A percentile compares a stretch with the other conserved stretches of the same genome.
These are phyloP conservation scores for Gorsachius magnificus DNA, from an alignment of 2,797 vertebrate genomes.

Conservation along the genomic window DNA sequence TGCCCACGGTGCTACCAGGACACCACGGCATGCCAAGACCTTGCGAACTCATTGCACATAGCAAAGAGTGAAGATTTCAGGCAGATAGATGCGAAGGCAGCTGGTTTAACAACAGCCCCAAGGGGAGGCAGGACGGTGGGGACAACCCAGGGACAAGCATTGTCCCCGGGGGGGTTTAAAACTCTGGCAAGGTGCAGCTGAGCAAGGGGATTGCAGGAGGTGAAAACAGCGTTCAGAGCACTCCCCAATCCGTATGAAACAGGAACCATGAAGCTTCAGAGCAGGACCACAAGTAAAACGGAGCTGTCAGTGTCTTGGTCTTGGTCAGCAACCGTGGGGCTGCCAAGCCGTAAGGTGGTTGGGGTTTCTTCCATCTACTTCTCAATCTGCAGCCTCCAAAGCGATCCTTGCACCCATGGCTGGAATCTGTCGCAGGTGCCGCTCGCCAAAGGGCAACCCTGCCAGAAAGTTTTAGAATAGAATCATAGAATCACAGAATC, in stretches of 20 bases:
- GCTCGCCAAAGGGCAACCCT: too few relatives aligned
- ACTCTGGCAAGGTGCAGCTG: background rate
- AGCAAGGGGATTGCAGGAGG: background rate
- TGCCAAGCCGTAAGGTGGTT: background rate
- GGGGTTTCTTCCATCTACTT: background rate
- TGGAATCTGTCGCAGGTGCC: too few relatives aligned
- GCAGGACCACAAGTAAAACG: background rate
- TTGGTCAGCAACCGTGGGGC: background rate
- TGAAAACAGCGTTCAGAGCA: background rate
- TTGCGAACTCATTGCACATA: background rate
- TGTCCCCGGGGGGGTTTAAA: background rate
- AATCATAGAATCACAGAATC: too few relatives aligned
- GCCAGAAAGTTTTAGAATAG: too few relatives aligned
- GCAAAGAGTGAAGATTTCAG: background rate
- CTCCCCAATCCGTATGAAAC: background rate
- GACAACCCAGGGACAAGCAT: background rate
- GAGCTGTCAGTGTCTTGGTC: background rate
- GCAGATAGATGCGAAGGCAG: background rate
- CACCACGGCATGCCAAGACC: accelerated
- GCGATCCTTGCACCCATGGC: too few relatives aligned
- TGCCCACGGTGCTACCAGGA: background rate
- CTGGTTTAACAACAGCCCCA: background rate
- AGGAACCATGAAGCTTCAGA: background rate
- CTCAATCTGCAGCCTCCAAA: background rate
- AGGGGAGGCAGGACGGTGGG: background rate